Evolutionary conservation across 2,113 vertebrate species (phyloP), one percentile per base, ranked within the genome.

Genomic region (Petaurus breviceps): DNA sequence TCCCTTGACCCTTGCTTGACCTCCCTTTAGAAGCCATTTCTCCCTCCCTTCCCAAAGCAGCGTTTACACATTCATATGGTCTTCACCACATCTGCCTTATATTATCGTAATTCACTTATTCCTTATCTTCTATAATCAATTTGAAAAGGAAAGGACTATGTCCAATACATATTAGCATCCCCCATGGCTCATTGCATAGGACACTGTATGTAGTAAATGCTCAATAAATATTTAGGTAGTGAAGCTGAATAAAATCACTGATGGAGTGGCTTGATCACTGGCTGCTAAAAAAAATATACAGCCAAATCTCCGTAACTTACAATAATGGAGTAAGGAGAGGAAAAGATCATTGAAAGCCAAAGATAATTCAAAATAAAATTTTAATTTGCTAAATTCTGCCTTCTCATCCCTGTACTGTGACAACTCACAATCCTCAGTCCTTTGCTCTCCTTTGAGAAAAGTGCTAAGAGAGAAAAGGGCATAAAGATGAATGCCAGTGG

Each of bases 291-390:
- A 77, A 51, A 92, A 91, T 95, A 31, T 11, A 89, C 43, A 95
- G 77, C 51, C 54, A 97, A 46, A 22, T 92, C 55, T 89, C n/a
- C 31, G 37, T 91, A 95, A 93, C 51, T 23, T 93, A 94, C 12
- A 3, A 28, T 84, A 96, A 53, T 54, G 90, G 94, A 97, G 93
- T 22, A 94, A 51, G 54, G 54, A 37, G 3, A 93, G 77, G 24
- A 93, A 95, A 43, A 93, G n/a, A 61, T 89, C 49, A 96, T 37
- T 94, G 50, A 23, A 92, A 91, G 43, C 49, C 92, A 49, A 52
- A 61, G 52, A 95, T 95, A 90, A 94, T 68, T 28, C 93, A 25
- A 84, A 84, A 77, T 77, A 37, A 51, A 90, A 61, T 28, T 94
- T 91, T 46, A 89, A 2, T 51, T 51, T 50, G 22, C 50, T 92